A percentile compares a stretch with the other conserved stretches of the same genome.
These are phyloP conservation scores for Tragelaphus scriptus DNA, from an alignment of 2,113 vertebrate genomes.

Conservation along the genomic window DNA sequence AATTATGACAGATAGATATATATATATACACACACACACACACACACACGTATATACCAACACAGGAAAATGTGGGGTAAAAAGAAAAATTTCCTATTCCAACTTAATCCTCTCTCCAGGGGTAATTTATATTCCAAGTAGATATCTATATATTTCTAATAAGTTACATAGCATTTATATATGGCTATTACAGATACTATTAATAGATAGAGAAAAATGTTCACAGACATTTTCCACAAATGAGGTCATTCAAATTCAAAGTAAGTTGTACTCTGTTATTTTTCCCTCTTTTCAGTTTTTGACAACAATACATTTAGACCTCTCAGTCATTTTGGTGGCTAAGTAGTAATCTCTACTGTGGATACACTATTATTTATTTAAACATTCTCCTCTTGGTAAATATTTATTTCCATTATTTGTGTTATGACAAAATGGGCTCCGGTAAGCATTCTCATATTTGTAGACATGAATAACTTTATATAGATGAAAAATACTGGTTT, in stretches of 20 bases:
- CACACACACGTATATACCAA: background rate
- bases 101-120: background rate
- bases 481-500: background rate
- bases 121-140: background rate
- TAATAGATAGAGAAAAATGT: background rate
- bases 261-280: background rate
- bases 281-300: background rate
- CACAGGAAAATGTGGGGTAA: background rate
- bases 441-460: background rate
- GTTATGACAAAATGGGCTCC: background rate
- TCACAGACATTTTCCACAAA: background rate
- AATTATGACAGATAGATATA: background rate
- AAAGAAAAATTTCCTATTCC: background rate
- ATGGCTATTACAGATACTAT: background rate
- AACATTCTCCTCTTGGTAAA: background rate
- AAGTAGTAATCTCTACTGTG: background rate
- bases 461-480: background rate
- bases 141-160: background rate
- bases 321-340: background rate
- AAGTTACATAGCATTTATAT: background rate
- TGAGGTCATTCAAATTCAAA: background rate
- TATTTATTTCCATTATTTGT: background rate
- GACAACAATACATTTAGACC: background rate
- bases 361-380: background rate
- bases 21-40: too few relatives aligned